Evolutionary conservation across 2,797 vertebrate genomes (phyloP), one percentile per base, ranked within the genome.

Genomic region (Etheostoma perlongum): DNA sequence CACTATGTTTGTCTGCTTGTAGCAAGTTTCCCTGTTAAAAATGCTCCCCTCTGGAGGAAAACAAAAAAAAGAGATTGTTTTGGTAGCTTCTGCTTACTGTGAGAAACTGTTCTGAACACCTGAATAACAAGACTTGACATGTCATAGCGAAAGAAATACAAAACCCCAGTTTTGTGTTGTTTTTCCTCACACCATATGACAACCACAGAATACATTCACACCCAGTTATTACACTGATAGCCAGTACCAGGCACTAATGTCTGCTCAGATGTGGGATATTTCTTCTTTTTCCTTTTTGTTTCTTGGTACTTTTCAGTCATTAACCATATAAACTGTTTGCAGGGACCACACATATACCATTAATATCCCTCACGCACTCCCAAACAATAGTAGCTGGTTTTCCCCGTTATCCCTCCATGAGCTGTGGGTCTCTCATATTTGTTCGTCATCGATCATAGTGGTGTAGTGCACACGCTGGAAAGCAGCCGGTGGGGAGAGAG

Each of bases 71-170:
- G 63, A 74, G 48, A 19, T 42, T 76, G 79, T 81, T 80, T 88
- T 89, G 70, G 89, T 86, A 86, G 88, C 87, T 90, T 92, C 85
- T 89, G 91, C 93, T 93, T 91, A 91, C 90, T 89, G 88, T 74
- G 91, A 86, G 78, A 86, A 92, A 84, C 76, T 78, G 85, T 84
- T 89, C 79, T 70, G 87, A 91, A 81, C 82, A 86, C 90, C 89
- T 90, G 85, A 91, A 94, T 91, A 95, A 93, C 92, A 91, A 92
- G 84, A 76, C 89, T 87, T 90, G 91, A 92, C 91, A 90, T 94
- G 92, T 91, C 91, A 86, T 58, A 77, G 88, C 81, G 86, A 90
- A 93, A 92, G 88, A 92, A 90, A 92, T 85, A 91, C 86, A 92
- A 92, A 91, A 88, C 78, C 81, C 69, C 46, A 44, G 60, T 81